phyloP scores from a whole-genome alignment of 35 echinoderm and acorn worm genomes.

The Hemicentrotus pulcherrimus region DNA sequence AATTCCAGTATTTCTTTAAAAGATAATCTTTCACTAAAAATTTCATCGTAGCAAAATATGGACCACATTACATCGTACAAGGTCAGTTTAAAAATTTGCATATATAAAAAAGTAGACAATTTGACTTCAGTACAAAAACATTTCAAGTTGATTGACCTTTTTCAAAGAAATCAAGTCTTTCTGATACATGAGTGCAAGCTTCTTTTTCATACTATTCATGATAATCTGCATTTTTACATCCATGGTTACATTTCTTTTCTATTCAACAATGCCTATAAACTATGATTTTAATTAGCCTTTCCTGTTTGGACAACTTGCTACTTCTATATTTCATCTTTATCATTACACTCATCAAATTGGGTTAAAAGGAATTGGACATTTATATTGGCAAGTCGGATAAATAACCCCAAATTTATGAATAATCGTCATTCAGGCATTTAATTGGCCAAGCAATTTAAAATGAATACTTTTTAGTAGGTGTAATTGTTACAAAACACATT shows the following conservation, averaged over 20 bases:
- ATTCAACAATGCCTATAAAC: neutral
- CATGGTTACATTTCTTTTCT: neutral
- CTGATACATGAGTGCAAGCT: neutral
- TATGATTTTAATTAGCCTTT: neutral
- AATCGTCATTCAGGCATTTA: neutral
- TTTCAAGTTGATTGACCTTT: neutral
- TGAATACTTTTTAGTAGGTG: neutral
- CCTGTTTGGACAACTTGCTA: neutral
- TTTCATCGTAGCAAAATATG: slow-evolving; percentile 36
- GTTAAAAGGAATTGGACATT: neutral
- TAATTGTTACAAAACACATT: neutral
- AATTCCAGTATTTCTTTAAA: slow-evolving; percentile 20
- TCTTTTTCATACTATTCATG: neutral
- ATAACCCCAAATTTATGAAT: neutral
- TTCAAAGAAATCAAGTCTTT: neutral
- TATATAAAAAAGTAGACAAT: slow-evolving; percentile 14
- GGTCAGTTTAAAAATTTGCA: neutral
- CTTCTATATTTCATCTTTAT: neutral
- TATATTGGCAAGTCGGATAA: neutral
- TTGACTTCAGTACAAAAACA: slow-evolving; percentile 4
- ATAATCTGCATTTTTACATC: neutral
- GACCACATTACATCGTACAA: neutral
- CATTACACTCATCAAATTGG: neutral
- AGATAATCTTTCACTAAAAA: slow-evolving; percentile 34
- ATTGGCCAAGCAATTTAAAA: neutral